These are phyloP conservation scores for Polylopha cassiicola DNA, from an alignment of 2,888 invertebrate genomes.

Conservation along the genomic window DNA sequence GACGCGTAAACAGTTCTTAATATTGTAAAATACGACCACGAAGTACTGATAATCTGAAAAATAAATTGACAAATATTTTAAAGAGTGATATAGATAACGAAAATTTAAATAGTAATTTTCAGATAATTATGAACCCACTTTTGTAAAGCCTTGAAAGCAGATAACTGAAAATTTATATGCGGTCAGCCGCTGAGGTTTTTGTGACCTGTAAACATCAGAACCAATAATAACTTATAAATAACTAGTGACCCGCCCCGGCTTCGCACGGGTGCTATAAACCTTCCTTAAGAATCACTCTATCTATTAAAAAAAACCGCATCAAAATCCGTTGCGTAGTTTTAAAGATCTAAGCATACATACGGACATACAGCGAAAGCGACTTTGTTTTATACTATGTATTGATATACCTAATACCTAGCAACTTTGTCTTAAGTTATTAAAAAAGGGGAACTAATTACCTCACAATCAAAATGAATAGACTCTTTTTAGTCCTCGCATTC, in stretches of 20 bases:
- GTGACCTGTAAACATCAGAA: conserved; percentile 26
- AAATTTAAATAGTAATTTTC: background rate
- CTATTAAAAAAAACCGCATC: too few relatives aligned
- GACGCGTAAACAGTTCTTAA: conserved; percentile 51
- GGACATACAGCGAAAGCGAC: too few relatives aligned
- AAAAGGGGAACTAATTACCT: too few relatives aligned
- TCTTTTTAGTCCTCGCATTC: conserved; percentile 23
- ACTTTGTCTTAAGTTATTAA: too few relatives aligned
- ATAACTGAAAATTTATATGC: conserved; percentile 64
- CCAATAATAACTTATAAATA: background rate
- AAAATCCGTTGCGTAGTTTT: too few relatives aligned
- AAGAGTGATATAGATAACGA: background rate
- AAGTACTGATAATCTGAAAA: conserved; percentile 64
- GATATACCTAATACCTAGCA: too few relatives aligned
- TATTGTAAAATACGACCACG: conserved; percentile 68
- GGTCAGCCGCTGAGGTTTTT: conserved; percentile 49
- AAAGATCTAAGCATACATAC: too few relatives aligned
- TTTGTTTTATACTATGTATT: too few relatives aligned
- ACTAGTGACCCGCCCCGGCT: too few relatives aligned
- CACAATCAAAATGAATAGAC: conserved; percentile 15
- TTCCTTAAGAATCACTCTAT: too few relatives aligned
- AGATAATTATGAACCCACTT: conserved; percentile 36
- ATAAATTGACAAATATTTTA: conserved; percentile 3
- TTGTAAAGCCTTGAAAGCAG: conserved; percentile 56
- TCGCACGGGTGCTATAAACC: too few relatives aligned